Evolutionary conservation across 2,113 vertebrate genomes (phyloP), one percentile per base, ranked within the genome.

Genomic region (Corapipo altera): DNA sequence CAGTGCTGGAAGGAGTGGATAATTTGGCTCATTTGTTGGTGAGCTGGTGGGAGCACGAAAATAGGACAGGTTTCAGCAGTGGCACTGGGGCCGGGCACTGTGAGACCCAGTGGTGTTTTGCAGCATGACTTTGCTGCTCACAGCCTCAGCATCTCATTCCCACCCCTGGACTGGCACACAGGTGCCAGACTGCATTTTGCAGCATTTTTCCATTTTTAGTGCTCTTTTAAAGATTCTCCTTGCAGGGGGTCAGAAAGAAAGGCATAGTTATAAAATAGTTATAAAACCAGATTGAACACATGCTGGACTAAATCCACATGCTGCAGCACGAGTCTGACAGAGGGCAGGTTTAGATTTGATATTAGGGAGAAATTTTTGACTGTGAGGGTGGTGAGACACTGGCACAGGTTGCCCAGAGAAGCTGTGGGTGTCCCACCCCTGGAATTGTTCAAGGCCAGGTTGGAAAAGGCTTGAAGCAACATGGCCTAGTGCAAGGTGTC

Each of bases 1-100:
- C 3, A 12, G 52, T 51, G 81, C 37, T 88, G 74, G 77, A 71
- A 46, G 64, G 23, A 78, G 49, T 0, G 0, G 49, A 11, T 5
- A 52, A 15, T 35, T 39, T 2, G n/a, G 74, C 11, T 85, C 19
- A 11, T 76, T 64, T 77, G 3, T 24, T 61, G 73, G 46, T 55
- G 76, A 92, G 41, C 6, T 52, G 49, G 64, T 67, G 77, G 48
- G 14, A 55, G 43, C 8, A 27, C 12, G 48, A 74, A 77, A 73
- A 67, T 39, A n/a, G 64, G 44, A 41, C 74, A 71, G 52, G 19
- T 57, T 46, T 82, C 64, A 88, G n/a, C 51, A 43, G 58, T 12
- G 51, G 4, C 18, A 58, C 30, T 0, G 0, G 23, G 35, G 9
- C 33, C 51, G 43, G 54, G 59, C 44, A 49, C 33, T 17, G 6